Percentiles rank a stretch among this genome's conserved stretches.
These are phyloP conservation scores for Virgularia gustaviana DNA, from an alignment of 92 coral and sea anemone genomes.

Conservation along the genomic window DNA sequence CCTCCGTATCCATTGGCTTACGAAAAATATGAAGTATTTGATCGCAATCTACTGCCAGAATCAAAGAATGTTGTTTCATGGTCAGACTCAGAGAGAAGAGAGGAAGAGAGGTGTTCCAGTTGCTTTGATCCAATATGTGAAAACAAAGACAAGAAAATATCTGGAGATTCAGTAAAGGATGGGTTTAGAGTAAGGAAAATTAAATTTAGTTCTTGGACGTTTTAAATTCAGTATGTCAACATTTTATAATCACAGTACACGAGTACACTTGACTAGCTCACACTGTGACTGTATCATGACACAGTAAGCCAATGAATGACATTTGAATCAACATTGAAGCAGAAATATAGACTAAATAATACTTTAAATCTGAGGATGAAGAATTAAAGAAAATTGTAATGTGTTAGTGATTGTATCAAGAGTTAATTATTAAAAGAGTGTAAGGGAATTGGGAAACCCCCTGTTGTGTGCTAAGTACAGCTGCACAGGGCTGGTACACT, in stretches of 20 bases:
- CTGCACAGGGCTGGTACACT: too few species aligned
- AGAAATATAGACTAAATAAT: too few species aligned
- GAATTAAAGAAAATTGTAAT: too few species aligned
- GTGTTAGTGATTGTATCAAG: too few species aligned
- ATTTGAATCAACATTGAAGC: too few species aligned
- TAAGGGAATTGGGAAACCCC: too few species aligned
- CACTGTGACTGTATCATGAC: not conserved
- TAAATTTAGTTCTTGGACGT: not conserved
- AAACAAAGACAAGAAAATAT: constrained; percentile 71
- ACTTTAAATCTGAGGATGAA: too few species aligned
- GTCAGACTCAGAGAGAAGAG: not conserved
- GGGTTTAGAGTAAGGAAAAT: constrained; percentile 70
- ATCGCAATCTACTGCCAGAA: constrained; percentile 14
- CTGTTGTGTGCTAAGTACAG: too few species aligned
- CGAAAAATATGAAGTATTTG: constrained; percentile 33
- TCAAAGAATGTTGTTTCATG: constrained; percentile 20
- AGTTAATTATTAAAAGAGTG: too few species aligned
- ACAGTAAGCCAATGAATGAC: too few species aligned
- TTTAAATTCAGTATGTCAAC: not conserved
- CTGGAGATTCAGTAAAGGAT: constrained; percentile 80
- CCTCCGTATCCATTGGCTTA: constrained; percentile 36
- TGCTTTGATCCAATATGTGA: constrained; percentile 85
- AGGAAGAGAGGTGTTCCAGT: constrained; percentile 78
- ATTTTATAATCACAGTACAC: not conserved
- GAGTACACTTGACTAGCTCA: not conserved